Evolutionary conservation across 2,113 vertebrate genomes (phyloP), one percentile per base, ranked within the genome.

Genomic region (Mohoua ochrocephala): DNA sequence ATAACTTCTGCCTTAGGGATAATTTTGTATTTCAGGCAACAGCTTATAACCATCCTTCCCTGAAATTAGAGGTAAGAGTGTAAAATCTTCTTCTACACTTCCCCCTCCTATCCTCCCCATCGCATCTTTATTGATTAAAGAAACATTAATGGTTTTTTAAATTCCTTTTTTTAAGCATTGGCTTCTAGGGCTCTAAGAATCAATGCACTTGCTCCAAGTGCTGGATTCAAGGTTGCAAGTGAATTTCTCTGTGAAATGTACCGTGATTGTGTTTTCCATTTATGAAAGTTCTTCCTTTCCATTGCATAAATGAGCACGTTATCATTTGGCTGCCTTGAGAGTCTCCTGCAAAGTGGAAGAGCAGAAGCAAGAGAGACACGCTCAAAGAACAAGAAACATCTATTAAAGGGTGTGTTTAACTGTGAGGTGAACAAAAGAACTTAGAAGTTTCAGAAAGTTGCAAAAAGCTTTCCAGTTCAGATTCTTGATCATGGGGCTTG

Each of bases 41-140:
- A 12, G 35, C 24, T 94, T 84, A 64, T 45, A 94, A 90, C 64
- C 96, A 93, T 20, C 53, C 71, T 79, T 81, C 88, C 93, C 45
- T 96, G 90, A 96, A 97, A 97, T 91, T 27, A 85, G 65, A 89
- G 50, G n/a, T 65, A 61, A 83, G 64, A 91, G 33, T 41, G 26
- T 42, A 81, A 95, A 87, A 65, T 91, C n/a, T 77, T 70, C 63
- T 63, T 87, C 82, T 63, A 6, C 31, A n/a, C 35, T 84, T 73
- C 37, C 16, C 15, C 21, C 26, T 69, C 28, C 61, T n/a, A 64
- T 39, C 11, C 23, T 31, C 26, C 45, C 35, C n/a, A 54, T 70
- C 2, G 3, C 3, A 1, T 71, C 57, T 54, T 71, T 84, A 84
- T 84, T 83, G 77, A 91, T 80, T 92, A 81, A 96, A 84, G 56